Percentiles rank a stretch among this genome's conserved stretches.
Evolutionary conservation across 2,797 vertebrate species (phyloP).

Genomic region (Cheirogaleus major): DNA sequence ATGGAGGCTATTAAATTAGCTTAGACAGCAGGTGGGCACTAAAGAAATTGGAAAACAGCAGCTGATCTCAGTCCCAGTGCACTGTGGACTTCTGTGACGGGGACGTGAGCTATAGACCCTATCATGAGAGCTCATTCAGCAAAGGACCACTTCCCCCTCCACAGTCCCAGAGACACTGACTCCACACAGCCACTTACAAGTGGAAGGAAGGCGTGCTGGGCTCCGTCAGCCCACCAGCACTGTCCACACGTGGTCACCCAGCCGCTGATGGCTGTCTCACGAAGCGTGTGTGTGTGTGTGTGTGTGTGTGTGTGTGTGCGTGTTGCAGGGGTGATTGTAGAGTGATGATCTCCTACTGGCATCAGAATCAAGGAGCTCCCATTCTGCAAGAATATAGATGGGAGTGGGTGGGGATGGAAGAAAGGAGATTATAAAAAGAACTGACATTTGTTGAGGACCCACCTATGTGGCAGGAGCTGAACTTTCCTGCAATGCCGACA

Average conservation of each 20-base stretch:
- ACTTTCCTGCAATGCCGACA: neutral
- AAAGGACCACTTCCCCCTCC: neutral
- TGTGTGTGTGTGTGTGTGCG: neutral
- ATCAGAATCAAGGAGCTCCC: neutral
- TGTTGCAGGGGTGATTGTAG: neutral
- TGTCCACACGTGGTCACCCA: neutral
- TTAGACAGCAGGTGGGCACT: slow-evolving; percentile 82
- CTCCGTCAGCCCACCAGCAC: neutral
- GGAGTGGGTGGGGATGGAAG: neutral
- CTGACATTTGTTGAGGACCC: neutral
- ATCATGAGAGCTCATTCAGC: slow-evolving; percentile 50
- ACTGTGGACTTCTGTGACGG: slow-evolving; percentile 68
- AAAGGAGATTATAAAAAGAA: neutral
- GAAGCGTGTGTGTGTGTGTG: neutral
- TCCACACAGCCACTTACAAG: neutral
- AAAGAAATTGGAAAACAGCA: slow-evolving; percentile 84
- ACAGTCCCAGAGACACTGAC: neutral
- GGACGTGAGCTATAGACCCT: slow-evolving; percentile 56
- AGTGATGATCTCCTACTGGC: neutral
- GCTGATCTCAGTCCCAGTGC: slow-evolving; percentile 76
- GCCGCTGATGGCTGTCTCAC: neutral
- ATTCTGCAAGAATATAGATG: neutral
- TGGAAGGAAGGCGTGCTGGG: neutral
- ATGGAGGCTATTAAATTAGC: slow-evolving; percentile 81
- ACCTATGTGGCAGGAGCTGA: neutral